Base-by-base conservation (phyloP, 2,113 vertebrate species). In the Trichechus manatus region DNA sequence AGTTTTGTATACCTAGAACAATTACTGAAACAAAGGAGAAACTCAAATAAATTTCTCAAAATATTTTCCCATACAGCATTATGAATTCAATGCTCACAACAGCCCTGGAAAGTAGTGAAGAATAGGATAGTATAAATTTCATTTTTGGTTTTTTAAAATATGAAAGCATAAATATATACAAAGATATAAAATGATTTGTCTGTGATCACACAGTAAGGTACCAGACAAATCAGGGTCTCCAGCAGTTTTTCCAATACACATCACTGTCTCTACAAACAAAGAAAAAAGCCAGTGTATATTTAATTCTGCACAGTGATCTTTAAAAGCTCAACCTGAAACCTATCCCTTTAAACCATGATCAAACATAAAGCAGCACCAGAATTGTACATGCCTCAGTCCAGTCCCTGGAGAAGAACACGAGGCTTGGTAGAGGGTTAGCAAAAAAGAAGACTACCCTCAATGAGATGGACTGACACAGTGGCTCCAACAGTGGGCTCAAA, bases 221-320 rank as follows among this genome's bases (percentile, higher is more conserved):
- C 5, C 64, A n/a, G 59, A 27, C 42, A 93, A 91, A 77, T 14
- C 74, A 2, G 27, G 27, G 31, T 93, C 72, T 59, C 93, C 50
- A 77, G 19, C 36, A 95, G 44, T n/a, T 94, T 96, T 72, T 89
- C 56, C 53, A 93, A 64, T 70, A 96, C 53, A 93, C 20, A 79
- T 44, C 64, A 92, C 42, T 64, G 13, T 23, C 20, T 70, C 56
- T 75, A 89, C 1, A 27, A 94, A 64, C 36, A 92, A 85, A 95
- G 85, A 66, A 96, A 90, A 92, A 33, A 92, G 53, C 3, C 96
- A 74, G 20, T n/a, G 3, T 82, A 2, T 81, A 92, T 64, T 91
- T 94, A 80, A 95, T 86, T 97, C 79, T 92, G 39, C 20, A 93
- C 20, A 86, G 47, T 89, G 42, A 96, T 82, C 79, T 94, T 89